Base-by-base conservation (phyloP, 2,888 invertebrate genomes). In the Agrypnus murinus region DNA sequence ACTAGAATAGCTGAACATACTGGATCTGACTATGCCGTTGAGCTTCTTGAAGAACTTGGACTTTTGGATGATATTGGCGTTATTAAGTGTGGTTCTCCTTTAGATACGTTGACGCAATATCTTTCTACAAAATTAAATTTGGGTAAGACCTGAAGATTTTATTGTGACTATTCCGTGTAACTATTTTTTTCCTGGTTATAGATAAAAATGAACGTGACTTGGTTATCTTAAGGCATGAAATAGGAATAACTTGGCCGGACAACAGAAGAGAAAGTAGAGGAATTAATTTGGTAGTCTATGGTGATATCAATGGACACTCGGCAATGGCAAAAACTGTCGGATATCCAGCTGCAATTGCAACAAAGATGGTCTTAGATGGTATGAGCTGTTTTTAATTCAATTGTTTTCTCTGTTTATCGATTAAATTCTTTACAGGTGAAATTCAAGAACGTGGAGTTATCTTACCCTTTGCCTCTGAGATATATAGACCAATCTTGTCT, bases 351-450 rank as follows among this genome's bases (percentile, higher is more conserved):
- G 99, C 96, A 15, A 99, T 99, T 78, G 97, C 98, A 0, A 92
- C 97, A 0, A 97, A 97, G 86, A 99, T 99, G 99, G 91, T 99
- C 72, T 87, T 99, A 10, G 97, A 98, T 85, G 98, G 98, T 95
- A 86, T 84, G 85, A 8, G 9, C 19, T 8, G 17, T 14, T 12
- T 38, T 15, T 12, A 17, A 40, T 32, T 34, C 14, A 17, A 19
- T 36, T 15, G 19, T 15, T 7, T 9, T 40, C 17, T 50, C 19
- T 36, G 36, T 10, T 58, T 57, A 6, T 14, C 19, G n/a, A 17
- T 2, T n/a, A n/a, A n/a, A n/a, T n/a, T n/a, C n/a, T 72, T 83
- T 86, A 45, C 83, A 96, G 96, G 95, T 80, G 99, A 99, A 87
- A 99, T 99, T 79, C 99, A 99, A 86, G 92, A 94, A 75, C 92